Evolutionary conservation across 2,113 vertebrate species (phyloP), one percentile per base, ranked within the genome.

Genomic region (Octodon degus): DNA sequence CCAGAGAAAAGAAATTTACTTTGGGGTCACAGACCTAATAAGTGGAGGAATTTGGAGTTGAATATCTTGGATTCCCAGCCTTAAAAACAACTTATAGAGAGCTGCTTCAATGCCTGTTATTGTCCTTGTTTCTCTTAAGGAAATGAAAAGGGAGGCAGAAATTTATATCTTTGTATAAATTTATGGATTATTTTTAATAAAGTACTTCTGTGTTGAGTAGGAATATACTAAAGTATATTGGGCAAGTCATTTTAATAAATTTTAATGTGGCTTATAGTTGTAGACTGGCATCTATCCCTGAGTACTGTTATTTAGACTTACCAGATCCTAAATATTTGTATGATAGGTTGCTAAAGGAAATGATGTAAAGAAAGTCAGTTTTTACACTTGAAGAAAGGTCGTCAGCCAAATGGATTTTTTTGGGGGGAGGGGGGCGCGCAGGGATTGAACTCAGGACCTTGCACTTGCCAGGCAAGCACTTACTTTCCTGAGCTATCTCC

Each of bases 301-400:
- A 50, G 1, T 63, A 62, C 74, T 62, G 9, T 84, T 94, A 34
- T 60, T 84, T 72, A 77, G 65, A 16, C 30, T 86, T 83, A 40
- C 40, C 68, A 92, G 7, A 83, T 68, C 11, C 85, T 90, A 68
- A 30, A 60, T 30, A 83, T 47, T 96, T 94, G 34, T 53, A 70
- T 82, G 37, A n/a, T 43, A 67, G 86, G 6, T 89, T 89, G 55
- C 17, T 89, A 60, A 89, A 91, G 50, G 50, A 65, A 91, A 68
- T 86, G 17, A 32, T 20, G 83, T 82, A 77, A 86, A 95, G 65
- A 91, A 96, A 94, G 86, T 90, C 22, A 27, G 32, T 90, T 90
- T 93, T 94, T 24, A 90, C 4, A 70, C n/a, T 86, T 97, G n/a
- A 50, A 70, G 40, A 77, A 89, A 89, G 25, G 3, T 12, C 20